Percentiles rank a stretch among this genome's conserved stretches.
Evolutionary conservation across 92 coral and sea anemone species (phyloP).

Genomic region (Palythoa grandis): DNA sequence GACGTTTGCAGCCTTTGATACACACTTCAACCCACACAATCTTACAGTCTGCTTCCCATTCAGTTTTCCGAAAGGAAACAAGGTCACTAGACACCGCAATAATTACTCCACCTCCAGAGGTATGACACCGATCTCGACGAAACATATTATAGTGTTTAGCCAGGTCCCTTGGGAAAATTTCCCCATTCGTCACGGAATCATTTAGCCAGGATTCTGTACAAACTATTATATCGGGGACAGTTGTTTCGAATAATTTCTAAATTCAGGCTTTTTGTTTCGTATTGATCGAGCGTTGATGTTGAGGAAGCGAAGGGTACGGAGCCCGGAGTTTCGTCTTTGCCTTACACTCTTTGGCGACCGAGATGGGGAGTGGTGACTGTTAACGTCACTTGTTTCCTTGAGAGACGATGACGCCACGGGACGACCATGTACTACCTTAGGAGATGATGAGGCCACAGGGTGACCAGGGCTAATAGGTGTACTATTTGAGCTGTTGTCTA

Average conservation of each 20-base stretch:
- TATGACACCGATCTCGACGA: conserved; percentile 30
- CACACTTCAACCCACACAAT: conserved; percentile 33
- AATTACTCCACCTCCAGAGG: conserved; percentile 35
- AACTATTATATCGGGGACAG: not conserved
- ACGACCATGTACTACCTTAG: not conserved
- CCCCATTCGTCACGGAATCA: conserved; percentile 26
- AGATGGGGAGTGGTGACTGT: conserved; percentile 27
- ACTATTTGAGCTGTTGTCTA: conserved; percentile 22
- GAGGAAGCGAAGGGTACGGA: conserved; percentile 25
- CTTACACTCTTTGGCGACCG: conserved; percentile 12
- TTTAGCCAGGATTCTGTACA: conserved; percentile 51
- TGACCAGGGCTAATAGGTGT: conserved; percentile 32
- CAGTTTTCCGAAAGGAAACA: conserved; percentile 6
- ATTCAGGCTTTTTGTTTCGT: conserved; percentile 20
- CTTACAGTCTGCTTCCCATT: conserved; percentile 46
- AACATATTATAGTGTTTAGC: conserved; percentile 20
- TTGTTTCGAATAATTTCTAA: conserved; percentile 16
- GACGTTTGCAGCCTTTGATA: conserved; percentile 17
- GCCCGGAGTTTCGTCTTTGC: not conserved
- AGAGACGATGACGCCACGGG: conserved; percentile 20
- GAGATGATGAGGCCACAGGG: conserved; percentile 29
- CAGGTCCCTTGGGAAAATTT: conserved; percentile 44
- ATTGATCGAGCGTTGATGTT: conserved; percentile 23
- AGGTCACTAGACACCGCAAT: conserved; percentile 32
- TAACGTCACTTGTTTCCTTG: conserved; percentile 1